These are phyloP conservation scores for Girardia tigrina DNA, from an alignment of 2,888 invertebrate genomes.

Conservation along the genomic window DNA sequence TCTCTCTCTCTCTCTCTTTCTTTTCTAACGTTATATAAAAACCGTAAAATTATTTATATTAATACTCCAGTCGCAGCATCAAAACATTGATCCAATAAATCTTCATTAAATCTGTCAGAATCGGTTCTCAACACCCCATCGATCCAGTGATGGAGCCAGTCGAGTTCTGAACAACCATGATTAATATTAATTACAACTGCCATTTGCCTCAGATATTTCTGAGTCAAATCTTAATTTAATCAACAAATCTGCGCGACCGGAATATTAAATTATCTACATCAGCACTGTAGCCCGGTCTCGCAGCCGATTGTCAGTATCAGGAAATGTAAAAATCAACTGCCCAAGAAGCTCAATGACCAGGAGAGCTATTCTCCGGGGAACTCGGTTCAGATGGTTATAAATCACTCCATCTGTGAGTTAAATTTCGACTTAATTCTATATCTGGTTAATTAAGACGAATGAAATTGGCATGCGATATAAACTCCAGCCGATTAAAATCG, in stretches of 20 bases:
- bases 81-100: neutral
- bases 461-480: slow-evolving; percentile 17
- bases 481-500: slow-evolving; percentile 15
- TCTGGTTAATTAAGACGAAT: slow-evolving; percentile 20
- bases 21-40: neutral
- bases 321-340: slow-evolving; percentile 23
- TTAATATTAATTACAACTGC: slow-evolving; percentile 4
- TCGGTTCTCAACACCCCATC: neutral
- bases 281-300: neutral
- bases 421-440: slow-evolving; percentile 18
- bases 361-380: neutral
- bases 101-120: slow-evolving; percentile 9
- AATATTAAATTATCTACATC: slow-evolving; percentile 23
- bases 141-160: slow-evolving; percentile 14
- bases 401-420: slow-evolving; percentile 19
- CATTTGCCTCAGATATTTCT: neutral
- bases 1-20: no score
- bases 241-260: slow-evolving; percentile 17
- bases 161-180: slow-evolving; percentile 1
- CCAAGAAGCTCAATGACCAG: slow-evolving; percentile 18
- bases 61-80: neutral
- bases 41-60: neutral
- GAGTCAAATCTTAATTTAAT: slow-evolving; percentile 23
- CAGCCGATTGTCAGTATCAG: slow-evolving; percentile 16
- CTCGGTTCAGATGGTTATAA: slow-evolving; percentile 4